These are phyloP conservation scores for Delphinus delphis DNA, from an alignment of 2,113 vertebrate genomes.

Conservation along the genomic window DNA sequence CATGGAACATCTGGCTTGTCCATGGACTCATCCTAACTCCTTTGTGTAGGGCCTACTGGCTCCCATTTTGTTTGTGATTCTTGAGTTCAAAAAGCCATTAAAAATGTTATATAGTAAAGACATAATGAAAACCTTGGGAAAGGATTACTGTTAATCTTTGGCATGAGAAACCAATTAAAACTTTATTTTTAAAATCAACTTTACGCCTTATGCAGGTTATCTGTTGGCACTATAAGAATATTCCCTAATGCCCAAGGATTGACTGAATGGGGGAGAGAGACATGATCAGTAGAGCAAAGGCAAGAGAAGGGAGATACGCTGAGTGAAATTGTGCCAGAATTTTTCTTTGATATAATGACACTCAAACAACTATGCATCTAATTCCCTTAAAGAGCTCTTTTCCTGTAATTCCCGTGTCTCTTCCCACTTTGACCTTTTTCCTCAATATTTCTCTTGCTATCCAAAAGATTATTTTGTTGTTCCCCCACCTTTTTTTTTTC, in stretches of 20 bases:
- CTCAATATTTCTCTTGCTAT: neutral
- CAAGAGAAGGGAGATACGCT: neutral
- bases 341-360: slow-evolving; percentile 36
- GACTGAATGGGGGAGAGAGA: neutral
- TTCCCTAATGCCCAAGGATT: slow-evolving; percentile 49
- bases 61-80: neutral
- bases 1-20: neutral
- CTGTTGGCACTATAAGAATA: slow-evolving; percentile 53
- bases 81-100: neutral
- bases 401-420: neutral
- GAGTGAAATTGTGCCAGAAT: slow-evolving; percentile 40
- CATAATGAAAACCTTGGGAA: slow-evolving; percentile 48
- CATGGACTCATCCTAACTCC: neutral
- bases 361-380: neutral
- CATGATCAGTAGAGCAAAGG: neutral
- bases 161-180: slow-evolving; percentile 83
- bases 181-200: slow-evolving; percentile 58
- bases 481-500: neutral
- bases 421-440: neutral
- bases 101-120: neutral
- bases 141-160: slow-evolving; percentile 80
- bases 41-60: neutral
- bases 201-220: slow-evolving; percentile 60
- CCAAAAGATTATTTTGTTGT: neutral
- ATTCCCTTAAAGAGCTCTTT: neutral